Evolutionary conservation across 2,797 vertebrate genomes (phyloP).

Genomic region (Rhynchotus rufescens): DNA sequence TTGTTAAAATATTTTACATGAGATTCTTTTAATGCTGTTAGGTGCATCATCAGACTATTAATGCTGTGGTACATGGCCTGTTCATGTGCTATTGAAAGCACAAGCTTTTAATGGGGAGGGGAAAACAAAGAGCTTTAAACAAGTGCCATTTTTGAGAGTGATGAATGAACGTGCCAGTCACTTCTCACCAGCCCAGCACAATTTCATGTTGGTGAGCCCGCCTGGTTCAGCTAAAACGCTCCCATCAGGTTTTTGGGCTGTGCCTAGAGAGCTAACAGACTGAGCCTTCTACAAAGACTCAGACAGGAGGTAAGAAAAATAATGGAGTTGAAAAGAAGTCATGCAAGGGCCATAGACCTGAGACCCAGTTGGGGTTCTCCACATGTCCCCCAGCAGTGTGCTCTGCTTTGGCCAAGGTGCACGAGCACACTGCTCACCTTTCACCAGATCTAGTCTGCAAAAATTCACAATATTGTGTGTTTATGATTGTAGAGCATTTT

Average conservation of each 20-base stretch:
- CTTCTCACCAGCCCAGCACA: not conserved
- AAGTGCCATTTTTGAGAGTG: not conserved
- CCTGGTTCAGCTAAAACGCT: not conserved
- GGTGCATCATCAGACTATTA: not conserved
- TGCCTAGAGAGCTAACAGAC: not conserved
- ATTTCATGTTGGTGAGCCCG: not conserved
- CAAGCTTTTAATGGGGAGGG: rapidly evolving
- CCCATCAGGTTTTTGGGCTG: not conserved
- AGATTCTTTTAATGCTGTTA: not conserved
- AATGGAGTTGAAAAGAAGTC: not conserved
- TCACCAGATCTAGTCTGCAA: not conserved
- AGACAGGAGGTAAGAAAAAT: not conserved
- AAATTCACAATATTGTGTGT: not conserved
- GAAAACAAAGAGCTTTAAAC: not conserved
- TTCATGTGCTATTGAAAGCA: not conserved
- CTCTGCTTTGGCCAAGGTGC: not conserved
- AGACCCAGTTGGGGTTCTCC: not conserved
- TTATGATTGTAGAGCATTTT: not conserved
- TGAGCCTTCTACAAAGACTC: not conserved
- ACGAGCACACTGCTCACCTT: not conserved
- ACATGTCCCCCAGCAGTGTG: not conserved
- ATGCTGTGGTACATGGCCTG: not conserved
- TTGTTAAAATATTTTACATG: not conserved
- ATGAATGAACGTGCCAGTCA: not conserved
- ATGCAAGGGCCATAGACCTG: not conserved